Evolutionary conservation across 2,888 invertebrate species (phyloP), one percentile per base, ranked within the genome.

Genomic region (Agrotis ipsilon): DNA sequence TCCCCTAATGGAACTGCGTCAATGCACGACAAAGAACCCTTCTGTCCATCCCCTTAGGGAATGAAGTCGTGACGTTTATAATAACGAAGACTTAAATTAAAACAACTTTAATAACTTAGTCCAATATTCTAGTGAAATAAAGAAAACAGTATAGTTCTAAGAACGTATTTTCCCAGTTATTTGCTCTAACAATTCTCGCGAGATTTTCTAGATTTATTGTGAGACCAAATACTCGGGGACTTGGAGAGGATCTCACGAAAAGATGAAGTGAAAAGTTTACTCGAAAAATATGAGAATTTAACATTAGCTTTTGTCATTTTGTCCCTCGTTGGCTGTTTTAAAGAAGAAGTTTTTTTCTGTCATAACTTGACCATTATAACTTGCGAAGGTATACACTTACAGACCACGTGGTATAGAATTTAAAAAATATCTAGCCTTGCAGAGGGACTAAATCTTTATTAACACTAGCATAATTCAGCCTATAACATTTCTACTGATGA

Each of bases 131-230:
- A 49, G 5, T 62, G 27, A 66, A 72, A 67, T 51, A 76, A 72
- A 72, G 16, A 76, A 24, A 48, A 39, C 21, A 6, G 21, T 18
- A 52, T 61, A 77, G 68, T 77, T 68, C 19, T 3, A 18, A 63
- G 67, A 63, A 55, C 76, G 66, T 76, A 76, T 72, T 76, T 60
- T 55, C 59, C 43, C 58, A 19, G 67, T 72, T 76, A 76, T 67
- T 76, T 72, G 62, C 39, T 63, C 67, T 72, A 59, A 63, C 67
- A 72, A 72, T 76, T 54, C 76, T 63, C 61, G n/a, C 9, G 62
- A 72, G 76, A 59, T 59, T 72, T 51, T 62, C 59, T 51, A 63
- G 76, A 76, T 72, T 76, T 76, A 76, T 72, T 76, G 59, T 72
- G 59, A 76, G 58, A 72, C 62, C 76, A 76, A 76, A 76, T 72